Evolutionary conservation across 2,797 vertebrate species (phyloP).

Genomic region (Sebastes diaconus): DNA sequence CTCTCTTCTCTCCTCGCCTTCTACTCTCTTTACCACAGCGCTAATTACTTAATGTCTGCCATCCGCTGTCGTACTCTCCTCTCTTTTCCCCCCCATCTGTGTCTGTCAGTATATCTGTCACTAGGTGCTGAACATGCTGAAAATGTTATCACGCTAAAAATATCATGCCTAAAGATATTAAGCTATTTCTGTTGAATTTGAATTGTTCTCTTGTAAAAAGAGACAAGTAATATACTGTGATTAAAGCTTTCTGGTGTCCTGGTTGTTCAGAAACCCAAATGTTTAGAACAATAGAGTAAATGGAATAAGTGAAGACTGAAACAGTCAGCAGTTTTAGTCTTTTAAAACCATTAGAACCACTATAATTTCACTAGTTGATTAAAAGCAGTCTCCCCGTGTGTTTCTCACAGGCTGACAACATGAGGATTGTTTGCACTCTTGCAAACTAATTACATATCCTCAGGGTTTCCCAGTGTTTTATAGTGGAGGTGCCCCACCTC

Average conservation of each 20-base stretch:
- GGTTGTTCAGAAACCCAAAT: not conserved
- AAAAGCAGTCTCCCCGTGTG: not conserved
- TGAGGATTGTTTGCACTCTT: not conserved
- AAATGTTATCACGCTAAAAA: not conserved
- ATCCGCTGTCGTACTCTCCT: not conserved
- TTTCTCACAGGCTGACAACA: not conserved
- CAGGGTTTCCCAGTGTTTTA: not conserved
- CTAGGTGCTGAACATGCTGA: not conserved
- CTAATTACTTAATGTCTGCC: slow-evolving; percentile 43
- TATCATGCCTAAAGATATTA: not conserved
- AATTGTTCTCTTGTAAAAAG: not conserved
- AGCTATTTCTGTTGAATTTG: not conserved
- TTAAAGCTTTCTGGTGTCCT: not conserved
- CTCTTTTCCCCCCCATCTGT: not conserved
- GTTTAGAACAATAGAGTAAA: not conserved
- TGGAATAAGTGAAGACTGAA: not conserved
- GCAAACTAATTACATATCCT: not conserved
- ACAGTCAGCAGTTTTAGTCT: not conserved
- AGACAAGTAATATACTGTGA: not conserved
- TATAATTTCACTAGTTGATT: not conserved
- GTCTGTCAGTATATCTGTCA: not conserved
- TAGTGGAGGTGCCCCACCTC: not conserved
- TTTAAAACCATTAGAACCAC: not conserved
- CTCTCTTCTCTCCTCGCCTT: not conserved
- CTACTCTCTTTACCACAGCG: slow-evolving; percentile 8